These are phyloP conservation scores for Apodemus agrarius DNA, from an alignment of 2,797 vertebrate species.

Conservation along the genomic window DNA sequence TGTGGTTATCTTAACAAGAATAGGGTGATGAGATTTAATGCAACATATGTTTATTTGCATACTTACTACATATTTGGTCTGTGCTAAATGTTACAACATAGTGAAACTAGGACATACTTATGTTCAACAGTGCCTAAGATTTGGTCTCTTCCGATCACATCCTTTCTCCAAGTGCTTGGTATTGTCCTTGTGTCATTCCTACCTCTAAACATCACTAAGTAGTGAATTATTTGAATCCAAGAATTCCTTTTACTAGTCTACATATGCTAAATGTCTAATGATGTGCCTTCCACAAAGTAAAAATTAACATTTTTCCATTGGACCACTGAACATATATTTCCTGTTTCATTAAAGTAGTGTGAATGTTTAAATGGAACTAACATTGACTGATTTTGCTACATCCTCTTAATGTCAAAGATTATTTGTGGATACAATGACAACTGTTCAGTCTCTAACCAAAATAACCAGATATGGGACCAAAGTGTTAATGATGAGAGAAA, in stretches of 20 bases:
- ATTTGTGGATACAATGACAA: background rate
- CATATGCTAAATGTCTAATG: background rate
- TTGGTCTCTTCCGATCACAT: background rate
- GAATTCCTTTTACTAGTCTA: constrained; percentile 10
- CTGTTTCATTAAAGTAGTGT: background rate
- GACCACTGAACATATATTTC: background rate
- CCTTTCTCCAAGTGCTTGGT: background rate
- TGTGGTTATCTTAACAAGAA: background rate
- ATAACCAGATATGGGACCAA: constrained; percentile 42
- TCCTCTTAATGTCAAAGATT: background rate
- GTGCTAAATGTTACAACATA: background rate
- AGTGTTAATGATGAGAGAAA: constrained; percentile 1
- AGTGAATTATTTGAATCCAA: constrained; percentile 25
- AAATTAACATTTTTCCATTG: constrained; percentile 13
- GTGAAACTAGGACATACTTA: background rate
- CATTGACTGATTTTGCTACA: constrained; percentile 19
- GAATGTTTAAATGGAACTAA: constrained; percentile 14
- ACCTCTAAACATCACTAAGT: background rate
- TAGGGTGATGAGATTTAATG: background rate
- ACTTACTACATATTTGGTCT: background rate
- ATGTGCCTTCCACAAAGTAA: background rate
- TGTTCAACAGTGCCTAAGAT: background rate
- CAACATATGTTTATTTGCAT: background rate
- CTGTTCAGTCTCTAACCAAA: constrained; percentile 39
- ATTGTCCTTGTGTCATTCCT: background rate